phyloP scores from a whole-genome alignment of 2,888 invertebrate genomes.

The Glyphotaelius pellucidus region DNA sequence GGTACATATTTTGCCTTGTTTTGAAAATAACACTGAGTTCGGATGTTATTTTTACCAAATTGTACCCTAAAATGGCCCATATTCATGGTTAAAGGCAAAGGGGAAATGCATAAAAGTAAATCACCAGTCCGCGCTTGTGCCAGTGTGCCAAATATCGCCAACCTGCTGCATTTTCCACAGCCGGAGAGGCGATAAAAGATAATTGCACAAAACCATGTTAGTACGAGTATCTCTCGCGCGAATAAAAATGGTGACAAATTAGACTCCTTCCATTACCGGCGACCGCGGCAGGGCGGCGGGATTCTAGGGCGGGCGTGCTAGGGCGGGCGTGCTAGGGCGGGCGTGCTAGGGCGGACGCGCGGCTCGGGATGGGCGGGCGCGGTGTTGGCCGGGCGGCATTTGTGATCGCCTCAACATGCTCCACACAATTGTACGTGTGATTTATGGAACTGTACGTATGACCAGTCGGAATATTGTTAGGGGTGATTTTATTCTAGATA shows the following conservation, averaged over 20 bases:
- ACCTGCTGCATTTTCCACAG: not conserved
- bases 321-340: not conserved
- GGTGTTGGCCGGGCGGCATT: not conserved
- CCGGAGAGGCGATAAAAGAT: conserved; percentile 11
- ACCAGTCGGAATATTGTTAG: not conserved
- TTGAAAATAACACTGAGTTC: too few relatives aligned
- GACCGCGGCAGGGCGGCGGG: not conserved
- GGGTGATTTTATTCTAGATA: not conserved
- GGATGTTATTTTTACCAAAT: too few relatives aligned
- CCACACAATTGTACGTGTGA: not conserved
- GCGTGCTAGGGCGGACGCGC: not conserved
- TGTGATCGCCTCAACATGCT: not conserved
- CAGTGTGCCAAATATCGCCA: not conserved
- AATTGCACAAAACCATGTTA: not conserved
- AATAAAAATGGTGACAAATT: conserved; percentile 31
- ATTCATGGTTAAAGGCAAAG: not conserved
- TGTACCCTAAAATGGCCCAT: not conserved
- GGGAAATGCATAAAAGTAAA: not conserved
- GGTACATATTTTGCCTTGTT: too few relatives aligned
- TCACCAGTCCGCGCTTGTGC: not conserved
- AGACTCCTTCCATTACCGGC: conserved; percentile 5
- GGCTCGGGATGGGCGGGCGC: not conserved
- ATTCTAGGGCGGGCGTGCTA: too few relatives aligned
- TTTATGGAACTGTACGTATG: not conserved
- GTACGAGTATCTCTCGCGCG: not conserved